Conservation (phyloP, 2,113 vertebrate species). For the Actenoides hombroni region DNA sequence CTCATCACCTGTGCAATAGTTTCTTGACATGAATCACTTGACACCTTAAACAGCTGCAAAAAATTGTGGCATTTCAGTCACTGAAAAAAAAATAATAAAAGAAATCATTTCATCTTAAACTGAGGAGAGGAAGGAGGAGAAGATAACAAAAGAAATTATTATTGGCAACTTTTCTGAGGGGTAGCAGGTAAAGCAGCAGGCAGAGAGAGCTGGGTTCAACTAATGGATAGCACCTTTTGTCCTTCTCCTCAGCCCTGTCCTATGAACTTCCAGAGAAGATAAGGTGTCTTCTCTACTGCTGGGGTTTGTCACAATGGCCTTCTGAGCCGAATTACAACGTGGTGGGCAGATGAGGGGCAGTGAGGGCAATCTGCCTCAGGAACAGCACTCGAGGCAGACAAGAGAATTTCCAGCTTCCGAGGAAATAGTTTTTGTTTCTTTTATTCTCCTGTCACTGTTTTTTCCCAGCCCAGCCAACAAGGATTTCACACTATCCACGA, state of each 20-base stretch:
- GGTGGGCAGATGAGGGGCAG: background rate
- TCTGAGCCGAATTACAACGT: background rate
- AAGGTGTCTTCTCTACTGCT: background rate
- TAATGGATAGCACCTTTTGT: background rate
- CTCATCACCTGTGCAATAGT: background rate
- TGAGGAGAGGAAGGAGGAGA: background rate
- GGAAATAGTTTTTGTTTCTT: background rate
- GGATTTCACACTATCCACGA: background rate
- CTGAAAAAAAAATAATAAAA: background rate
- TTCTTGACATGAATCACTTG: background rate
- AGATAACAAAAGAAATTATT: background rate
- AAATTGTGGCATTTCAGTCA: background rate
- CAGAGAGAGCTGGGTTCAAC: background rate
- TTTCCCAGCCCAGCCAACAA: background rate
- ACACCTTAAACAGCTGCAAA: background rate
- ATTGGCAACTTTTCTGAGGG: background rate
- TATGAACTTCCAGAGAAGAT: background rate
- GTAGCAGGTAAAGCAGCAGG: background rate
- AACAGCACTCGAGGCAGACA: background rate
- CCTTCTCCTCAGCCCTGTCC: background rate
- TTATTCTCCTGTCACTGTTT: background rate
- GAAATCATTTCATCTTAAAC: background rate
- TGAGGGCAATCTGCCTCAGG: background rate
- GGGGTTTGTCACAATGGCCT: background rate
- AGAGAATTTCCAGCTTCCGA: background rate